A percentile compares a stretch with the other conserved stretches of the same genome.
Evolutionary conservation across 2,888 invertebrate species (phyloP).

Genomic region (Bhutanitis thaidina): DNA sequence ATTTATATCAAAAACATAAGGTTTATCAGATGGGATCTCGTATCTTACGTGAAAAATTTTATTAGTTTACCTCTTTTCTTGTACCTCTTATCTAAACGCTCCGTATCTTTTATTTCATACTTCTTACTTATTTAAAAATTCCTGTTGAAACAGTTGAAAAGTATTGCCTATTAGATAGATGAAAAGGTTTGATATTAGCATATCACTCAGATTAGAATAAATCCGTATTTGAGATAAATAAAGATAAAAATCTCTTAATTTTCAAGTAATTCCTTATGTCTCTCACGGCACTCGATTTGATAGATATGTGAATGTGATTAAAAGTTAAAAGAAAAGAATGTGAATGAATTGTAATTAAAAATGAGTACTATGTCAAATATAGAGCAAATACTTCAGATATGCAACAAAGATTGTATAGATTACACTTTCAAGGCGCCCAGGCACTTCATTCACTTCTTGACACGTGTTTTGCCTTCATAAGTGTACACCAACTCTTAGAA

Average conservation of each 20-base stretch:
- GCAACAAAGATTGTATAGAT: conserved; percentile 1
- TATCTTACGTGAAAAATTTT: conserved; percentile 13
- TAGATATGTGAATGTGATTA: too few species aligned
- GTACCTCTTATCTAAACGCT: conserved; percentile 7
- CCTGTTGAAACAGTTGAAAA: conserved; percentile 12
- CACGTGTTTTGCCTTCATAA: conserved; percentile 17
- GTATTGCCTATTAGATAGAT: conserved; percentile 17
- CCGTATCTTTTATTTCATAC: conserved; percentile 17
- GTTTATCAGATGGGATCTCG: conserved; percentile 15
- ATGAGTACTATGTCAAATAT: too few species aligned
- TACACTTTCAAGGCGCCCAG: conserved; percentile 10
- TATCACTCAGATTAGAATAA: conserved; percentile 16
- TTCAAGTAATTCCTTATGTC: neutral
- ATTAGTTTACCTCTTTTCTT: conserved; percentile 5
- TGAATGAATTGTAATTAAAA: too few species aligned
- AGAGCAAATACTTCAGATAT: conserved; percentile 5
- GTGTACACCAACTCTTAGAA: conserved; percentile 13
- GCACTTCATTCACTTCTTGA: conserved; percentile 11
- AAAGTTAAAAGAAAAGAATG: neutral
- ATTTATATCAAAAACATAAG: conserved; percentile 4
- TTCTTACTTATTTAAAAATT: conserved; percentile 16
- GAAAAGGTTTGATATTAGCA: conserved; percentile 16
- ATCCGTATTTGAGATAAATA: conserved; percentile 16
- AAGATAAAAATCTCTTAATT: conserved; percentile 14
- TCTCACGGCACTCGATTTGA: neutral